These are phyloP conservation scores for Stichopus horrens DNA, from an alignment of 53 echinoderm and acorn worm species.

Conservation along the genomic window DNA sequence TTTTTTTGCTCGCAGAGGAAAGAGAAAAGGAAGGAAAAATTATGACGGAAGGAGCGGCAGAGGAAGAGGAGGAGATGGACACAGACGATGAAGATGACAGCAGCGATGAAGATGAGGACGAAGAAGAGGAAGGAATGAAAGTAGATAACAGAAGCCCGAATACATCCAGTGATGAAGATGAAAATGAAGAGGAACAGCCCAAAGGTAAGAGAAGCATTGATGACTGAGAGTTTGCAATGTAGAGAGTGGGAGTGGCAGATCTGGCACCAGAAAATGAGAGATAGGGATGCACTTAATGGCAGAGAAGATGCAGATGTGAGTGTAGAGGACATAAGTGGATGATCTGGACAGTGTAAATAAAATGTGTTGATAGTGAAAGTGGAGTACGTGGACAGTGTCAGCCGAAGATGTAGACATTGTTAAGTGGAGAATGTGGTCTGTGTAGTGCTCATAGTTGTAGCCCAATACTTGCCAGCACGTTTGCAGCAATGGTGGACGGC, in stretches of 20 bases:
- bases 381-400: no score
- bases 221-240: not conserved
- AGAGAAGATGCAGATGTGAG: constrained; percentile 22
- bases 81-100: constrained; percentile 17
- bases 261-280: not conserved
- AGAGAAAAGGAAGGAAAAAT: constrained; percentile 12
- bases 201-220: not conserved
- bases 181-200: constrained; percentile 50
- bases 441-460: no score
- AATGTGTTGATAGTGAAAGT: no score
- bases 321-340: not conserved
- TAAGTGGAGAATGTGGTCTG: no score
- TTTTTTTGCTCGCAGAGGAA: not conserved
- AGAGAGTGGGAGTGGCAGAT: constrained; percentile 25
- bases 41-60: not conserved
- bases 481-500: no score
- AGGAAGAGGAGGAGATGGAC: constrained; percentile 37
- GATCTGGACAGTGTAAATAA: no score
- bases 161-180: constrained; percentile 50
- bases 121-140: constrained; percentile 30
- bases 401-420: no score
- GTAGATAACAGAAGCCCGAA: constrained; percentile 10
- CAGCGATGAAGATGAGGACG: constrained; percentile 16
- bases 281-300: not conserved
- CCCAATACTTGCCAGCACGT: no score